Conservation (phyloP, 1,140 invertebrate species). For the Calosoma granatense region DNA sequence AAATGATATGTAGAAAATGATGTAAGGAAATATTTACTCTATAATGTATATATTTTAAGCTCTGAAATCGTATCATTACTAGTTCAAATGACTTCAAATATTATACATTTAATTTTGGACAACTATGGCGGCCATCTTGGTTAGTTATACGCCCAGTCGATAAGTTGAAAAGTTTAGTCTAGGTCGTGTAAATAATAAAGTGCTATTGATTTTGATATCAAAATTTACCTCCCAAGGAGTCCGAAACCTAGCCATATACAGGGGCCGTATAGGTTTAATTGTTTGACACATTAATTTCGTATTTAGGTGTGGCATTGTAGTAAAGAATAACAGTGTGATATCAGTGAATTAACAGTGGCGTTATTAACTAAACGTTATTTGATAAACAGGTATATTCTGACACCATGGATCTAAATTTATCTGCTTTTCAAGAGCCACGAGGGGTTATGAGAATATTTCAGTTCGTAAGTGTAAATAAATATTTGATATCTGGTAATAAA, state of each 20-base stretch:
- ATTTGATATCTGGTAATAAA: no score
- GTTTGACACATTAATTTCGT: neutral
- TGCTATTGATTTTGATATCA: constrained; percentile 7
- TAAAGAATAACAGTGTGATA: neutral
- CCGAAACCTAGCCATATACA: neutral
- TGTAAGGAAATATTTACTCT: no score
- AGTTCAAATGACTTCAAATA: no score
- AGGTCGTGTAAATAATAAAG: no score
- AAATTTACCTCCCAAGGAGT: neutral
- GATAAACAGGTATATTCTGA: neutral
- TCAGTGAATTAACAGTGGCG: neutral
- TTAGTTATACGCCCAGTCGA: no score
- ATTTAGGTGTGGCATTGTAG: constrained; percentile 1
- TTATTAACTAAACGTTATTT: neutral
- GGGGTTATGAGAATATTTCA: constrained; percentile 49
- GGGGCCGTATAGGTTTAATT: neutral
- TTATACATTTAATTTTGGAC: no score
- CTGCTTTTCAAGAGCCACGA: constrained; percentile 44
- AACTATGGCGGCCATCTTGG: no score
- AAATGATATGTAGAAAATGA: no score
- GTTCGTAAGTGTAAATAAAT: constrained; percentile 38
- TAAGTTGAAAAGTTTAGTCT: no score
- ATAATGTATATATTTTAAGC: no score
- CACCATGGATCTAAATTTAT: constrained; percentile 38
- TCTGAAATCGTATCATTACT: no score